Evolutionary conservation across 2,113 vertebrate species (phyloP).

Genomic region (Heteronetta atricapilla): DNA sequence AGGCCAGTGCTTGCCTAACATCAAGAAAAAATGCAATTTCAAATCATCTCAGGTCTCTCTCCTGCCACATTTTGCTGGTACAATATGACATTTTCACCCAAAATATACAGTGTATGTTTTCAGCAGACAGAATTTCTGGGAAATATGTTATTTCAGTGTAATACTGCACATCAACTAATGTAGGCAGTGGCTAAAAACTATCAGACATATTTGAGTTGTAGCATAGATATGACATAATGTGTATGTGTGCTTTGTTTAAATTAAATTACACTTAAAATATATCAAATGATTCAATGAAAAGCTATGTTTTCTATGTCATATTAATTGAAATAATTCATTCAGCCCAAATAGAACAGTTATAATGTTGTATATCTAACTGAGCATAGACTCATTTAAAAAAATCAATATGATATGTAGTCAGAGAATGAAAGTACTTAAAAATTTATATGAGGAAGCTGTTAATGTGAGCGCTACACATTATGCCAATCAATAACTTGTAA

Average conservation of each 20-base stretch:
- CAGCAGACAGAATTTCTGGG: background rate
- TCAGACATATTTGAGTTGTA: background rate
- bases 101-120: background rate
- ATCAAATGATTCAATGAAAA: background rate
- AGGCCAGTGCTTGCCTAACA: background rate
- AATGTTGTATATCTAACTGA: background rate
- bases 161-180: background rate
- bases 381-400: background rate
- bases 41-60: background rate
- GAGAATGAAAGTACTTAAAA: conserved; percentile 34
- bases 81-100: background rate
- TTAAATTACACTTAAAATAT: background rate
- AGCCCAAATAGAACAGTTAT: background rate
- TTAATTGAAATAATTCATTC: background rate
- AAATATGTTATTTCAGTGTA: background rate
- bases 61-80: background rate
- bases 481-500: conserved; percentile 21
- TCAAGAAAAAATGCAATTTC: background rate
- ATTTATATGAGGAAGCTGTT: conserved; percentile 11
- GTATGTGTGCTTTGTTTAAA: background rate
- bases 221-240: background rate
- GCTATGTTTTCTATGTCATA: background rate
- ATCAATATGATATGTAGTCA: background rate
- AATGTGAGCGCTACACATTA: background rate
- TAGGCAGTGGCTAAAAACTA: background rate